Conservation (phyloP, 2,113 vertebrate species). For the Heptranchias perlo region DNA sequence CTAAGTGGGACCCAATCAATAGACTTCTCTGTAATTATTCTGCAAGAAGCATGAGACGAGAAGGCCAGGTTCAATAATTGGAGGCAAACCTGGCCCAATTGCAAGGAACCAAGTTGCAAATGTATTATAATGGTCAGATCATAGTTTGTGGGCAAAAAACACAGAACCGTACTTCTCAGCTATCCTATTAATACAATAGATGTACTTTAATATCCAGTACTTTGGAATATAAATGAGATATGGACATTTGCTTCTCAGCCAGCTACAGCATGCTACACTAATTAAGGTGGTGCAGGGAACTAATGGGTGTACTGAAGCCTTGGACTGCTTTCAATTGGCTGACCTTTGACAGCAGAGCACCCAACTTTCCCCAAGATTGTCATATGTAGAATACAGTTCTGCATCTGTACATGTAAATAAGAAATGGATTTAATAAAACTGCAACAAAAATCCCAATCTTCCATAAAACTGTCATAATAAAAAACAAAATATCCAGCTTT, state of each 20-base stretch:
- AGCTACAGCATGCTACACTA: background rate
- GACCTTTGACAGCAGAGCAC: background rate
- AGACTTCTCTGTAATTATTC: background rate
- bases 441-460: slow-evolving; percentile 16
- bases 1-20: background rate
- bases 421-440: background rate
- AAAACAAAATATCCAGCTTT: background rate
- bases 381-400: no score
- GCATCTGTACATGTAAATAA: background rate
- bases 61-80: background rate
- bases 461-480: background rate
- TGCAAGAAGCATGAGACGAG: background rate
- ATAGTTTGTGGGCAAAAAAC: no score
- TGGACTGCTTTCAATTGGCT: background rate
- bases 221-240: background rate
- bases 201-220: slow-evolving; percentile 8
- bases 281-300: background rate
- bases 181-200: background rate
- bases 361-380: background rate
- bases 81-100: background rate
- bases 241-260: background rate
- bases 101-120: background rate
- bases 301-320: background rate
- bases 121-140: slow-evolving; percentile 8
- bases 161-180: background rate